A percentile compares a stretch with the other conserved stretches of the same genome.
phyloP scores from a whole-genome alignment of 2,797 vertebrate genomes.

The Arnoldichthys spilopterus region DNA sequence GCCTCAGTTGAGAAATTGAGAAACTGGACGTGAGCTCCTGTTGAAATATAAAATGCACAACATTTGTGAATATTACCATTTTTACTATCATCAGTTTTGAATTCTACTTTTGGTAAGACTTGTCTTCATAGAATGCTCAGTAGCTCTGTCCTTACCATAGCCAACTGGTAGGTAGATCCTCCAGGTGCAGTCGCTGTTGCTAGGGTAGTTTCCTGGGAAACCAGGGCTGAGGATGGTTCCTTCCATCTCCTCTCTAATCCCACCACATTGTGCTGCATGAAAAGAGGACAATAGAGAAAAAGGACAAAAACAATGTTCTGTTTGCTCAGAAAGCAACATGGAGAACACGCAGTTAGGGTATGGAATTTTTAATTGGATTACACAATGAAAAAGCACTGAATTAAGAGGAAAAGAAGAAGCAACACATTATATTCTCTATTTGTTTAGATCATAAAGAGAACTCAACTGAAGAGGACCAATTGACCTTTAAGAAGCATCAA shows the following conservation, averaged over 20 bases:
- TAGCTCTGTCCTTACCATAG: conserved; percentile 84
- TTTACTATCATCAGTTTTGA: not conserved
- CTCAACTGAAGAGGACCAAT: conserved; percentile 45
- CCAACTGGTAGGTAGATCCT: conserved; percentile 93
- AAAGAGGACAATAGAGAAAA: not conserved
- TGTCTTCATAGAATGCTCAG: conserved; percentile 15
- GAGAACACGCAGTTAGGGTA: too few relatives aligned
- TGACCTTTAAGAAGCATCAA: conserved; percentile 54
- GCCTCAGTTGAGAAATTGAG: conserved; percentile 97
- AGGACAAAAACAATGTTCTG: not conserved
- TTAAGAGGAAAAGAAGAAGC: conserved; percentile 5
- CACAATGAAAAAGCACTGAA: conserved; percentile 41
- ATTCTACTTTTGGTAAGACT: not conserved
- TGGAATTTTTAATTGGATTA: too few relatives aligned
- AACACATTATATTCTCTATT: conserved; percentile 28
- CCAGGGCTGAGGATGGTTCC: conserved; percentile 97
- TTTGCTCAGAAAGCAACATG: not conserved
- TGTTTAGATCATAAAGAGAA: conserved; percentile 38
- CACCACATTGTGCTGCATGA: conserved; percentile 90
- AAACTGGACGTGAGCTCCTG: conserved; percentile 95
- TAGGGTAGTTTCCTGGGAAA: conserved; percentile 98
- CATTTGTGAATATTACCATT: not conserved
- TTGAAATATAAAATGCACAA: conserved; percentile 18
- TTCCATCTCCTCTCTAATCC: conserved; percentile 91
- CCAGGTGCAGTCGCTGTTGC: conserved; percentile 98